Conservation (phyloP, 2,888 invertebrate species). For the Volucella zonaria region DNA sequence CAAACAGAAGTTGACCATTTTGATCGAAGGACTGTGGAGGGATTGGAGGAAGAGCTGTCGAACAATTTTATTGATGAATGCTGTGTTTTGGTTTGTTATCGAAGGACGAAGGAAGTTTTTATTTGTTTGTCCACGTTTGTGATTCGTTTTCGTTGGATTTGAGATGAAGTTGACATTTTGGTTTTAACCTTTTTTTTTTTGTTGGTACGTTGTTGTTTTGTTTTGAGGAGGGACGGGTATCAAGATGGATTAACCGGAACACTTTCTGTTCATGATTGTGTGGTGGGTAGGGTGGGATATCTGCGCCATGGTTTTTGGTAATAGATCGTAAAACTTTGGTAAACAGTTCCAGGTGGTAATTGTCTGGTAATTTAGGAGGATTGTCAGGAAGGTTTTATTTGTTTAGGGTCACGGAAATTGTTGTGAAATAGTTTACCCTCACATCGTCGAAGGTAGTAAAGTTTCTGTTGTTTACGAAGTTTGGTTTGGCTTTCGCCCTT, state of each 20-base stretch:
- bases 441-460: not conserved
- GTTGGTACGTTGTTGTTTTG: too few species aligned
- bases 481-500: not conserved
- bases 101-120: conserved; percentile 33
- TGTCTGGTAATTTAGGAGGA: conserved; percentile 39
- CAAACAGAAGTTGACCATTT: conserved; percentile 36
- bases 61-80: conserved; percentile 40
- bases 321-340: conserved; percentile 40
- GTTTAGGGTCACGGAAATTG: conserved; percentile 41
- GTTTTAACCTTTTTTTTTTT: conserved; percentile 23
- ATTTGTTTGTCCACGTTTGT: not conserved
- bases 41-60: not conserved
- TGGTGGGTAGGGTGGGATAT: not conserved
- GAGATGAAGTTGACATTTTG: conserved; percentile 23
- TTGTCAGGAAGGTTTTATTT: conserved; percentile 34
- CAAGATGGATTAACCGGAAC: conserved; percentile 34
- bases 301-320: not conserved
- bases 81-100: conserved; percentile 25
- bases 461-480: conserved; percentile 2
- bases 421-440: conserved; percentile 19
- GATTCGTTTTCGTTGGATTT: not conserved
- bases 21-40: not conserved
- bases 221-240: not conserved
- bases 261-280: conserved; percentile 30
- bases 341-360: conserved; percentile 40